phyloP scores from a whole-genome alignment of 2,888 invertebrate species.

The Pollenia griseotomentosa region DNA sequence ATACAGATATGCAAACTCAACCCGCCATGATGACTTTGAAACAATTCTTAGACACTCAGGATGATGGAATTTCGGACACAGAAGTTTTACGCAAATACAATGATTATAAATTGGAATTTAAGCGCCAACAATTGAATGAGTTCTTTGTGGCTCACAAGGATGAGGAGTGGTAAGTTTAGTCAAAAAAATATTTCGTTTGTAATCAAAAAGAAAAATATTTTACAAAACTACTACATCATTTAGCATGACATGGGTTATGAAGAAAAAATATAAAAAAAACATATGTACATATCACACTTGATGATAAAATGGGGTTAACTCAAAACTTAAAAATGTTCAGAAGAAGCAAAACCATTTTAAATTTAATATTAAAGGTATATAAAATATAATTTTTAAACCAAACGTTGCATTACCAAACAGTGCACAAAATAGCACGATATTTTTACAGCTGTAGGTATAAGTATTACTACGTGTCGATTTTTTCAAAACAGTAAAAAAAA shows the following conservation, averaged over 20 bases:
- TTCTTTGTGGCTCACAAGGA: conserved; percentile 99
- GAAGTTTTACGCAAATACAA: conserved; percentile 98
- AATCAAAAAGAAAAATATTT: conserved; percentile 4
- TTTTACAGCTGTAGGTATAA: no score
- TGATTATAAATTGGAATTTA: conserved; percentile 99
- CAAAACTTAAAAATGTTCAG: no score
- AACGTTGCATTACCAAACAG: no score
- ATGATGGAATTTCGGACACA: conserved; percentile 98
- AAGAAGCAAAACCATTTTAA: no score
- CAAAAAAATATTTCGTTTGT: neutral
- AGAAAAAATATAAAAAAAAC: neutral
- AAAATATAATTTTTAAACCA: no score
- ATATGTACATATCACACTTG: no score
- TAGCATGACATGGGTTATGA: conserved; percentile 20
- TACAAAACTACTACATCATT: conserved; percentile 2
- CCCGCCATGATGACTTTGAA: conserved; percentile 99
- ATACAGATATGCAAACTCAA: conserved; percentile 87
- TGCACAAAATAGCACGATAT: no score
- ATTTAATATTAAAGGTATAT: no score
- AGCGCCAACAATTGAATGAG: conserved; percentile 97
- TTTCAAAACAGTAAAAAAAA: no score
- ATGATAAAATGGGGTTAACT: no score
- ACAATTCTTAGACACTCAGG: conserved; percentile 97
- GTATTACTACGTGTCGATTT: no score
- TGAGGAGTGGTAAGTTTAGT: conserved; percentile 96